Evolutionary conservation across 2,888 invertebrate genomes (phyloP), one percentile per base, ranked within the genome.

Genomic region (Thelaira solivaga): DNA sequence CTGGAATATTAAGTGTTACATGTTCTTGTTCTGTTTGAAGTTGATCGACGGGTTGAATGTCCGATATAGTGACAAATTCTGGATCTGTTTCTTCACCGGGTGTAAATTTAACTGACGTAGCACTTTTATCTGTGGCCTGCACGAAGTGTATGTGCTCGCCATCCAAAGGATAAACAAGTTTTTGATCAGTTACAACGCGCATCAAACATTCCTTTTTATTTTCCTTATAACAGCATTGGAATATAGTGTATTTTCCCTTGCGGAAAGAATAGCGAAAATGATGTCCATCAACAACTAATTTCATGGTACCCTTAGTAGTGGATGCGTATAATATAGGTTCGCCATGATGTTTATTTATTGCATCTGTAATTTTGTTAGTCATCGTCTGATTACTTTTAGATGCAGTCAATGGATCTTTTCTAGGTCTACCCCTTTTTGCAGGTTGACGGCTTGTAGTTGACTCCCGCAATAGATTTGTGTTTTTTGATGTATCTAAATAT

Each of bases 291-390:
- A 83, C 86, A 2, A 87, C 71, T 22, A 88, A 80, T 72, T 88
- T 88, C 80, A 89, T 88, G n/a, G 87, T 88, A 55, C 88, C 88
- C 74, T 87, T 88, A 1, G 88, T 87, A 0, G 88, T 86, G 2
- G 88, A 88, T 1, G 86, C 87, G 72, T 88, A 89, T 0, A 87
- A 83, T 3, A 85, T 84, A 13, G 84, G 86, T 55, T 78, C 51
- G 0, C 81, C 81, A 10, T 47, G 10, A 13, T 76, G 62, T 29
- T 84, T 84, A 20, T 81, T 68, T 16, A 83, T 80, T 16, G 86
- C 84, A n/a, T 81, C 83, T 10, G 78, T 82, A 2, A 86, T 82
- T 65, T 84, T 86, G 55, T 83, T 83, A 7, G 84, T 72, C 5
- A 87, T 64, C 53, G 82, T 85, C 2, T 82, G 76, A 41, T 34